Conservation (phyloP, 2,113 vertebrate genomes). For the Tamias sibiricus region DNA sequence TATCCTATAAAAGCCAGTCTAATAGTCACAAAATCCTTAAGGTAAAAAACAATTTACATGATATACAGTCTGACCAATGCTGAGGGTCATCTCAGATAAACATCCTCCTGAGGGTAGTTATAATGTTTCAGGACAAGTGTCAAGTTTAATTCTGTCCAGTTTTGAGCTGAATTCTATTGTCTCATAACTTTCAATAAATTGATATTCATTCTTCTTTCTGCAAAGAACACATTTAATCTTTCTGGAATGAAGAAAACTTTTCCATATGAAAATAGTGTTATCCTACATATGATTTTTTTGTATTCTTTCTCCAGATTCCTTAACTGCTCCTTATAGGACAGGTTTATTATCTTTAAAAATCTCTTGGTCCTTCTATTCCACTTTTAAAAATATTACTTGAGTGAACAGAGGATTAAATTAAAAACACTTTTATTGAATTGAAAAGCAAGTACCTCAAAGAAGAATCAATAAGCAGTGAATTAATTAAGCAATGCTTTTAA, state of each 20-base stretch:
- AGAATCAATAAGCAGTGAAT: constrained; percentile 43
- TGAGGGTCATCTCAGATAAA: not conserved
- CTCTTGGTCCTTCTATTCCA: not conserved
- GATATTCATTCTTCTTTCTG: not conserved
- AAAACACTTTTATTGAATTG: constrained; percentile 38
- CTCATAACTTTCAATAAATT: not conserved
- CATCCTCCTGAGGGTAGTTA: not conserved
- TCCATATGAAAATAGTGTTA: constrained; percentile 3
- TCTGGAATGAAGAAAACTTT: not conserved
- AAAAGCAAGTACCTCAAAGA: constrained; percentile 33
- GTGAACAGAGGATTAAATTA: not conserved
- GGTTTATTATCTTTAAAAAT: not conserved
- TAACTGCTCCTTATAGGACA: not conserved
- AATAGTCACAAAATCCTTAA: constrained; percentile 2
- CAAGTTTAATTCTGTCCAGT: not conserved
- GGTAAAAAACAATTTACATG: not conserved
- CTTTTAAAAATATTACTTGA: constrained; percentile 30
- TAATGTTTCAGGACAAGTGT: not conserved
- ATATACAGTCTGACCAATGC: not conserved
- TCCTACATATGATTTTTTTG: constrained; percentile 1
- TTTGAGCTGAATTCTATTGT: constrained; percentile 22
- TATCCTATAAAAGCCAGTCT: not conserved
- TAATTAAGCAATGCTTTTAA: constrained; percentile 14
- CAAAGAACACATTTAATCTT: not conserved
- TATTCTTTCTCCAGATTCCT: not conserved